A percentile compares a stretch with the other conserved stretches of the same genome.
Evolutionary conservation across 53 echinoderm and acorn worm species (phyloP).

Genomic region (Paracentrotus lividus): DNA sequence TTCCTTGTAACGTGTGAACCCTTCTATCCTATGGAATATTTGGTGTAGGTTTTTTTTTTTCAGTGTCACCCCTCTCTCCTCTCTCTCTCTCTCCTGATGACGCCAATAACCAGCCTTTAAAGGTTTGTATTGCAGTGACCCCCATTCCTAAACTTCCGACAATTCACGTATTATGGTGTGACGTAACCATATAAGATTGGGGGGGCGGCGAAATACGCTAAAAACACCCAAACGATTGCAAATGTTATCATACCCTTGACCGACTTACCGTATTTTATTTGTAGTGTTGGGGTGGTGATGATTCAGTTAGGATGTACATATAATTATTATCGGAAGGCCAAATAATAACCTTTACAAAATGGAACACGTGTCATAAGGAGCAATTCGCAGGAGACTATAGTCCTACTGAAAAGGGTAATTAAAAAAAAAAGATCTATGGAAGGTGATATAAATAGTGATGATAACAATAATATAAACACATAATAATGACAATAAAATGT

Average conservation of each 20-base stretch:
- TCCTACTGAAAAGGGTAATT: too few relatives aligned
- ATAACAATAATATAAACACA: too few relatives aligned
- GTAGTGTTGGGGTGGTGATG: not conserved
- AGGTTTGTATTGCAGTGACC: not conserved
- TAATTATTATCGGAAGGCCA: not conserved
- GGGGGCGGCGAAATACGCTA: not conserved
- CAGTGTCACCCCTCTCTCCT: not conserved
- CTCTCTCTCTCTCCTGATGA: not conserved
- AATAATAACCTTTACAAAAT: not conserved
- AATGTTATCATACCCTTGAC: not conserved
- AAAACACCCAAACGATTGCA: not conserved
- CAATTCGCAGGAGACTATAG: not conserved
- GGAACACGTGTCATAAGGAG: not conserved
- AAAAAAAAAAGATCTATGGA: too few relatives aligned
- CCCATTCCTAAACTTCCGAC: not conserved
- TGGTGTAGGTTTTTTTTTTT: too few relatives aligned
- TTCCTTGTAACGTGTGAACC: too few relatives aligned
- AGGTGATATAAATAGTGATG: too few relatives aligned
- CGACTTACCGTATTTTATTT: not conserved
- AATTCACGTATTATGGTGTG: not conserved
- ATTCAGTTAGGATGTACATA: not conserved
- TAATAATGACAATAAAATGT: too few relatives aligned
- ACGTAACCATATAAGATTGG: not conserved
- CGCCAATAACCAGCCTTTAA: not conserved
- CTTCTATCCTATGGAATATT: too few relatives aligned